Evolutionary conservation across 2,797 vertebrate species (phyloP).

Genomic region (Brachyalestes nurse): DNA sequence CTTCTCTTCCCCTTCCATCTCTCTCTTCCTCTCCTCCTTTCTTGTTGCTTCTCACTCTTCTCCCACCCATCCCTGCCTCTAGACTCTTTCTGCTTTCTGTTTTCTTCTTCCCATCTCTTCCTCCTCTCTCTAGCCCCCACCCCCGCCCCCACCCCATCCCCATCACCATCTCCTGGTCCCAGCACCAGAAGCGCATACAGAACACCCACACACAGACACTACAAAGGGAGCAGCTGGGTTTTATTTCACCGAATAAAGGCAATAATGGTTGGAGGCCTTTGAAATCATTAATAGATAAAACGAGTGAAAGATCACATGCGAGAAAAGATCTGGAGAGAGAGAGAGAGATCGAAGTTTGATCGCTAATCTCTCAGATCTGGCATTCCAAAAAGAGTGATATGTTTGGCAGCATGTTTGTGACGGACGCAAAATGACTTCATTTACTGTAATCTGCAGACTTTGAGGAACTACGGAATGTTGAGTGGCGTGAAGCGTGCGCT

Average conservation of each 20-base stretch:
- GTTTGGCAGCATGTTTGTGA: conserved; percentile 33
- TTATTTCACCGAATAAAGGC: conserved; percentile 67
- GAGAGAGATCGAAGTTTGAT: conserved; percentile 63
- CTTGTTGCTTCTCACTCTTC: conserved; percentile 9
- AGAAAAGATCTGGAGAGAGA: conserved; percentile 56
- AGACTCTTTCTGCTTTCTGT: background rate
- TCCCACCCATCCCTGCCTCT: background rate
- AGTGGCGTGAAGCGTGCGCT: background rate
- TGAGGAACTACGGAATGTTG: background rate
- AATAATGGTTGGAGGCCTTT: conserved; percentile 67
- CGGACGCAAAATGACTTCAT: conserved; percentile 33
- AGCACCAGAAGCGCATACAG: conserved; percentile 46
- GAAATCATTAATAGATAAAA: conserved; percentile 71
- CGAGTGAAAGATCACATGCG: conserved; percentile 61
- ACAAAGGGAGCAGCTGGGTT: conserved; percentile 63
- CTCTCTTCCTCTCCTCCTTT: conserved; percentile 27
- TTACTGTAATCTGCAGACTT: conserved; percentile 12
- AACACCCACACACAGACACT: conserved; percentile 58
- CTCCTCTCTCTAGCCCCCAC: conserved; percentile 35
- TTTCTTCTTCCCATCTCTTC: conserved; percentile 8
- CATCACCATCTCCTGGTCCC: conserved; percentile 4
- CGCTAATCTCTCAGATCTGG: conserved; percentile 59
- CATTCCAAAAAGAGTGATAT: conserved; percentile 47
- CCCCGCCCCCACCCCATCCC: background rate
- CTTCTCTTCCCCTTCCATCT: conserved; percentile 49